These are phyloP conservation scores for Diadophis punctatus DNA, from an alignment of 2,113 vertebrate species.

Conservation along the genomic window DNA sequence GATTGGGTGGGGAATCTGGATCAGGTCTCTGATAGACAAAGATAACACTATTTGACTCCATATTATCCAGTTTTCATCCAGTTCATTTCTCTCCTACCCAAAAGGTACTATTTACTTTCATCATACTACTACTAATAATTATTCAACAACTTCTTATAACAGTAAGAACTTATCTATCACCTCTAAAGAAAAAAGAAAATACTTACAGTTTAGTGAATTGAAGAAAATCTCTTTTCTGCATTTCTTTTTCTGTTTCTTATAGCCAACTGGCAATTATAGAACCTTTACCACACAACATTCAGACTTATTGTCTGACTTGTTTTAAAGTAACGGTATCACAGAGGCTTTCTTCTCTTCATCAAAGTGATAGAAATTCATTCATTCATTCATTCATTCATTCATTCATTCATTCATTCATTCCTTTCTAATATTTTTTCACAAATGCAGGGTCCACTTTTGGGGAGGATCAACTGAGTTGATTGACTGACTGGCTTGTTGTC, in stretches of 20 bases:
- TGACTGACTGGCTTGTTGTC: neutral
- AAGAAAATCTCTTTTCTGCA: neutral
- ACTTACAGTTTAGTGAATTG: neutral
- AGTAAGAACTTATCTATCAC: neutral
- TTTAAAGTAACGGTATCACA: neutral
- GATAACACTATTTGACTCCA: neutral
- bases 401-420: no score
- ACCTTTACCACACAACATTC: conserved; percentile 6
- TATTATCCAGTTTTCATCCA: neutral
- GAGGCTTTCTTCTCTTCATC: neutral
- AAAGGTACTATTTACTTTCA: neutral
- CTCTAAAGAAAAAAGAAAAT: neutral
- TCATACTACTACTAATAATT: neutral
- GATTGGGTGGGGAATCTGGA: no score
- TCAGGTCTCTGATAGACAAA: neutral
- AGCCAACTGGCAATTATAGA: conserved; percentile 15
- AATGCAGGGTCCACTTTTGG: neutral
- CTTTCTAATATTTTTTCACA: neutral
- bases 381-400: neutral
- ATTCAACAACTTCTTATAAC: neutral
- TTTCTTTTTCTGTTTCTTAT: neutral
- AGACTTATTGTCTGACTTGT: neutral
- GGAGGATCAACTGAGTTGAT: neutral
- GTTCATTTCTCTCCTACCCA: neutral
- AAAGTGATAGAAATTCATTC: neutral